Base-by-base conservation (phyloP, 2,113 vertebrate species). In the Stigmatopora argus region DNA sequence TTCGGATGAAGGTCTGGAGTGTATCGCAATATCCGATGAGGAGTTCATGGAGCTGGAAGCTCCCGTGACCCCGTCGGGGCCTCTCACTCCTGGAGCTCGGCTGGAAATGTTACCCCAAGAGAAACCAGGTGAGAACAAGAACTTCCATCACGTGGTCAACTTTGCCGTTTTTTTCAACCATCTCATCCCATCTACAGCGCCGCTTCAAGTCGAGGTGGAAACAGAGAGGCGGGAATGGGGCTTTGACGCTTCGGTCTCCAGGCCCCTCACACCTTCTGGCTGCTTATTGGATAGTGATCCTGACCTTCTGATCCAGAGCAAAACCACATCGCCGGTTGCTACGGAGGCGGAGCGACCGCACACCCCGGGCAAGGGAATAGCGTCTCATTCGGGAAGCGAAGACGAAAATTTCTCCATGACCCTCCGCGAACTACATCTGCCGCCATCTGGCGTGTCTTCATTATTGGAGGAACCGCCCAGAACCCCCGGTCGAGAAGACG, bases 391-490 rank as follows among this genome's bases (percentile, higher is more conserved):
- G 0, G 93, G 92, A 49, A 78, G 87, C 0, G 86, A 92, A 61
- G 31, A 31, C 26, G 26, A 31, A 31, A 31, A 31, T 3, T 31
- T 31, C 26, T 31, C 26, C 26, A 31, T 31, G 1, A 31, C 1
- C 26, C 26, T 31, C 26, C 26, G 63, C 21, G 70, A 82, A 35
- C 18, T 75, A 1, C 0, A 34, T 70, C 48, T 44, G 0, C 51
- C 51, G 49, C 47, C 64, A 6, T 62, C 61, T 47, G 69, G 73
- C 41, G 0, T 67, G n/a, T 91, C 90, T 3, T 47, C 84, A 0
- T 45, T 83, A 0, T 92, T 93, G 61, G 94, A 94, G 65, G 93
- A 95, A 70, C 90, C 90, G 34, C 95, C 95, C 0, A 89, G 90
- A 71, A 97, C 96, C 8, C 95, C 95, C 0, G 89, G 89, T 44